A percentile compares a stretch with the other conserved stretches of the same genome.
Conservation (phyloP, 2,888 invertebrate genomes). For the Nowickia ferox region DNA sequence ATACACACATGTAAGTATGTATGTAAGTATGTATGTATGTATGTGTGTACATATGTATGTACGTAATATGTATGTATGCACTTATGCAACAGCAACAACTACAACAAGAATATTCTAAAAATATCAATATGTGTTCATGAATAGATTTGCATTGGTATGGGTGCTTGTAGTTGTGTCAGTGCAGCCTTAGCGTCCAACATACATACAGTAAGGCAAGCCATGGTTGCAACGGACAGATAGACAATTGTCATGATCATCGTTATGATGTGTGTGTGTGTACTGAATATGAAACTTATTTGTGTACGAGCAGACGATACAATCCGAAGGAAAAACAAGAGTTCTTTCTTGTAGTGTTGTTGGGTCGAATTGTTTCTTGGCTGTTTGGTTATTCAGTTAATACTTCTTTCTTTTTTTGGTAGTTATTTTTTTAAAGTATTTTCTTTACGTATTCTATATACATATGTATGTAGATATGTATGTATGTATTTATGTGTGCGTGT, state of each 20-base stretch:
- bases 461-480: background rate
- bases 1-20: background rate
- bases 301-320: background rate
- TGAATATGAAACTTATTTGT: conserved; percentile 43
- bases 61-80: background rate
- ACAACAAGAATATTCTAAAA: conserved; percentile 54
- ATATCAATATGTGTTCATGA: conserved; percentile 20
- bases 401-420: conserved; percentile 43
- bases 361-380: conserved; percentile 44
- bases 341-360: conserved; percentile 32
- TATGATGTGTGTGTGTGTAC: background rate
- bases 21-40: background rate
- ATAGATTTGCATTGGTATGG: conserved; percentile 47
- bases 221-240: conserved; percentile 16
- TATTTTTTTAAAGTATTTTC: conserved; percentile 30
- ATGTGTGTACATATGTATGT: no score
- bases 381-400: conserved; percentile 66
- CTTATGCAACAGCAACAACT: conserved; percentile 15
- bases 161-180: conserved; percentile 33
- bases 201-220: background rate
- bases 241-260: conserved; percentile 24
- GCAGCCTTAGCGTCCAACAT: conserved; percentile 16
- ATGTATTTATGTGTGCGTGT: background rate
- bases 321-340: conserved; percentile 38
- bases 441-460: background rate